phyloP scores from a whole-genome alignment of 2,888 invertebrate species.

The Eristalinus sepulchralis region DNA sequence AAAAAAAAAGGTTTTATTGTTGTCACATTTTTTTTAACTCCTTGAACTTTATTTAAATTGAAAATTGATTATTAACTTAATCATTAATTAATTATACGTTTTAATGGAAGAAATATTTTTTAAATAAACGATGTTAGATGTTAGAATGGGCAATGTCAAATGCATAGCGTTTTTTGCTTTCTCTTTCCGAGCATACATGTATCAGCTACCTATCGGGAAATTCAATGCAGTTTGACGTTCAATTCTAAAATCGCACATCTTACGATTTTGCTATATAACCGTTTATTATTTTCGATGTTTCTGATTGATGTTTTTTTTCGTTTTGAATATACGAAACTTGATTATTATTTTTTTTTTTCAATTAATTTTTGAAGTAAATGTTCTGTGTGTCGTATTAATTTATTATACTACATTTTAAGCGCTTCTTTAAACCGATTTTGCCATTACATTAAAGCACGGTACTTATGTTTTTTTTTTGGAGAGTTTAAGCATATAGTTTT shows the following conservation, averaged over 20 bases:
- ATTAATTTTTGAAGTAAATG: slow-evolving; percentile 41
- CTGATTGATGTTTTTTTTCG: slow-evolving; percentile 69
- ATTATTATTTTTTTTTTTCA: slow-evolving; percentile 27
- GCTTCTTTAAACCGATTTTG: slow-evolving; percentile 42
- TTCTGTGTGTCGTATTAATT: slow-evolving; percentile 56
- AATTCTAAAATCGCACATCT: slow-evolving; percentile 63
- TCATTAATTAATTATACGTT: slow-evolving; percentile 50
- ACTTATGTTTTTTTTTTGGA: slow-evolving; percentile 46
- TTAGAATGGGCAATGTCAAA: slow-evolving; percentile 46
- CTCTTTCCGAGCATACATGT: background rate
- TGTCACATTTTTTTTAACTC: slow-evolving; percentile 50
- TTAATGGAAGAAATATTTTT: slow-evolving; percentile 38
- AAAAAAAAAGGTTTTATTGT: slow-evolving; percentile 49
- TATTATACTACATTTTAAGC: slow-evolving; percentile 21
- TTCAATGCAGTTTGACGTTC: slow-evolving; percentile 47
- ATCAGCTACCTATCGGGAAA: background rate
- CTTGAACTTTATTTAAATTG: slow-evolving; percentile 46
- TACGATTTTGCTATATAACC: slow-evolving; percentile 55
- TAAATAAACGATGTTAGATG: slow-evolving; percentile 49
- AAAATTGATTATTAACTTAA: slow-evolving; percentile 42
- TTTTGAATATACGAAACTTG: slow-evolving; percentile 53
- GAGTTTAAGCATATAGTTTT: slow-evolving; percentile 20
- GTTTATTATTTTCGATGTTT: slow-evolving; percentile 66
- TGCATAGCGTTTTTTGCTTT: too few relatives aligned
- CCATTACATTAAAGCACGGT: slow-evolving; percentile 49